phyloP scores from a whole-genome alignment of 2,888 invertebrate species.

The Callyntrura guangdongensis region DNA sequence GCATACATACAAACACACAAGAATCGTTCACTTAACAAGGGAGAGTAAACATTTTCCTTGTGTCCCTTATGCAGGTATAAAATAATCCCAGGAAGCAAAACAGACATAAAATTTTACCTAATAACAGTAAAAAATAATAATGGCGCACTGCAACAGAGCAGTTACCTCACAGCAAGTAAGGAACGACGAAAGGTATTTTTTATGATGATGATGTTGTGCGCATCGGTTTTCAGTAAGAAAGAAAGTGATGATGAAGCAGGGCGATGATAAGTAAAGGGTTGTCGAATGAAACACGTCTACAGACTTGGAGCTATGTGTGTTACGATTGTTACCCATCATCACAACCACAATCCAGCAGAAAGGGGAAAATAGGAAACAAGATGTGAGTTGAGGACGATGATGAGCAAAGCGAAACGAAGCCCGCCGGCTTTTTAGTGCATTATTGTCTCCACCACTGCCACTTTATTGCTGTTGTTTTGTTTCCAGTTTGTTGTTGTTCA shows the following conservation, averaged over 20 bases:
- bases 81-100: no score
- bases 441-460: conserved; percentile 73
- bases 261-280: not conserved
- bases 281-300: not conserved
- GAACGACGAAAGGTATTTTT: no score
- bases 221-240: not conserved
- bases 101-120: no score
- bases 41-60: no score
- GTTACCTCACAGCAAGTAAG: no score
- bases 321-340: not conserved
- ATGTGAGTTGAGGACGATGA: no score
- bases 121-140: no score
- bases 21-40: no score
- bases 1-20: no score
- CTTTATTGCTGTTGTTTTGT: conserved; percentile 71
- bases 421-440: conserved; percentile 75
- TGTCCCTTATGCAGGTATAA: no score
- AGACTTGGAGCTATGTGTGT: not conserved
- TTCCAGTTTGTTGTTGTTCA: conserved; percentile 44
- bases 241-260: not conserved
- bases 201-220: not conserved
- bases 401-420: conserved; percentile 71
- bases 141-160: no score
- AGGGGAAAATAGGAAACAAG: conserved; percentile 19
- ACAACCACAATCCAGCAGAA: not conserved